Conservation (phyloP, 2,113 vertebrate genomes). For the Epinephelus lanceolatus region DNA sequence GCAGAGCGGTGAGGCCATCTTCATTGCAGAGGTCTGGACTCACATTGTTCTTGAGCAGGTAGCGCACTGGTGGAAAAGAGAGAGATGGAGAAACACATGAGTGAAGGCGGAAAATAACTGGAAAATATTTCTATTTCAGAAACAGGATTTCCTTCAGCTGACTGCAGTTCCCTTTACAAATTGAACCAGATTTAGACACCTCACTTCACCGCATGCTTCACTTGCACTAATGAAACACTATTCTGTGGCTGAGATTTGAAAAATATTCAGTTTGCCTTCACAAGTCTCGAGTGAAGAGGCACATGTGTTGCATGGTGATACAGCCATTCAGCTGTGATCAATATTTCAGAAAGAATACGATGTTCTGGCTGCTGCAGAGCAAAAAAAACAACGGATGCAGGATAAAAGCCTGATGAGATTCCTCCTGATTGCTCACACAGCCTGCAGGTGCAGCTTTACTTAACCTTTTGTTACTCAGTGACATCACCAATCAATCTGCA, state of each 20-base stretch:
- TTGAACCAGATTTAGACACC: neutral
- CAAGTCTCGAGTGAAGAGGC: neutral
- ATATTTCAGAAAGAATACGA: slow-evolving; percentile 14
- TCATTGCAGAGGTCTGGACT: slow-evolving; percentile 97
- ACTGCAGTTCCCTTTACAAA: neutral
- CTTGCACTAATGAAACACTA: neutral
- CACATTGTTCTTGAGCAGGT: slow-evolving; percentile 94
- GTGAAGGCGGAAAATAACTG: neutral
- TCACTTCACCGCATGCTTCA: slow-evolving; percentile 8
- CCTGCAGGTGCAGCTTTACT: slow-evolving; percentile 17
- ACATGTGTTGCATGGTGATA: neutral
- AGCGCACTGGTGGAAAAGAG: slow-evolving; percentile 88
- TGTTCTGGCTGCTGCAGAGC: neutral
- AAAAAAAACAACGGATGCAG: slow-evolving; percentile 35
- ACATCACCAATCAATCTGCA: slow-evolving; percentile 52
- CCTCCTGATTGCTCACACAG: neutral
- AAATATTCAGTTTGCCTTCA: neutral
- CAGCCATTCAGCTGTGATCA: neutral
- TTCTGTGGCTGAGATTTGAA: neutral
- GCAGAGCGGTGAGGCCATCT: slow-evolving; percentile 95
- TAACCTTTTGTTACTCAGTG: slow-evolving; percentile 29
- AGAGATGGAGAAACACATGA: slow-evolving; percentile 45
- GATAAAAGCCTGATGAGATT: slow-evolving; percentile 8
- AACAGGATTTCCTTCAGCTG: neutral
- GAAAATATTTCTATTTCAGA: neutral